Evolutionary conservation across 2,888 invertebrate species (phyloP).

Genomic region (Lycia hirtaria): DNA sequence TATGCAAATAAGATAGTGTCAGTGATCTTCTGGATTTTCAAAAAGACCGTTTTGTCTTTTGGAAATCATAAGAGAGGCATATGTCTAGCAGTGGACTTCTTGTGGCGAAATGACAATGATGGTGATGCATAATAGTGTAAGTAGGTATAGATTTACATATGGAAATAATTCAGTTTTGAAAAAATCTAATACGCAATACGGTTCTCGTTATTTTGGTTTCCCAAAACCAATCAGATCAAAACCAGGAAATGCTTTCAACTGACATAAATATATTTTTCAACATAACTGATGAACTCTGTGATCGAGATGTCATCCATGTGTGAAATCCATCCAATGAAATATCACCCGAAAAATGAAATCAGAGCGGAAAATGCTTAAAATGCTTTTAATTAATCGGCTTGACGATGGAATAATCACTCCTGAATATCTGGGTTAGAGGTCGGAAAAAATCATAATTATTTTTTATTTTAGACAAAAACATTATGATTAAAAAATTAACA

Average conservation of each 20-base stretch:
- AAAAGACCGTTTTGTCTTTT: no score
- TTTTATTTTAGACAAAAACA: no score
- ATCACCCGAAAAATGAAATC: conserved; percentile 6
- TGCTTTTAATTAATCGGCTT: conserved; percentile 17
- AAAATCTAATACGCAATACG: background rate
- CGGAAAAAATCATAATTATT: background rate
- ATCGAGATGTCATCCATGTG: conserved; percentile 16
- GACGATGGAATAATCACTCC: conserved; percentile 1
- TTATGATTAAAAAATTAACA: no score
- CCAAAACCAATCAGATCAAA: conserved; percentile 1
- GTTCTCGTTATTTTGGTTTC: background rate
- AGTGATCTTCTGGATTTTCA: no score
- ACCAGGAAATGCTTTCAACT: conserved; percentile 9
- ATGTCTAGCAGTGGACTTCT: no score
- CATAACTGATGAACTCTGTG: conserved; percentile 21
- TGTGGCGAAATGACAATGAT: no score
- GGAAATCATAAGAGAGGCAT: no score
- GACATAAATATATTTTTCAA: conserved; percentile 3
- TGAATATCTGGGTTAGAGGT: conserved; percentile 2
- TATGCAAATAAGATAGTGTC: no score
- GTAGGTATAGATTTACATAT: no score
- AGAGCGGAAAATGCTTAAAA: conserved; percentile 9
- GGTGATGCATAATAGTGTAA: no score
- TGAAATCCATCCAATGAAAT: no score
- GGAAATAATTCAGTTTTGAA: background rate